phyloP scores from a whole-genome alignment of 2,888 invertebrate species.

The Drosophila nr. perissopoda region DNA sequence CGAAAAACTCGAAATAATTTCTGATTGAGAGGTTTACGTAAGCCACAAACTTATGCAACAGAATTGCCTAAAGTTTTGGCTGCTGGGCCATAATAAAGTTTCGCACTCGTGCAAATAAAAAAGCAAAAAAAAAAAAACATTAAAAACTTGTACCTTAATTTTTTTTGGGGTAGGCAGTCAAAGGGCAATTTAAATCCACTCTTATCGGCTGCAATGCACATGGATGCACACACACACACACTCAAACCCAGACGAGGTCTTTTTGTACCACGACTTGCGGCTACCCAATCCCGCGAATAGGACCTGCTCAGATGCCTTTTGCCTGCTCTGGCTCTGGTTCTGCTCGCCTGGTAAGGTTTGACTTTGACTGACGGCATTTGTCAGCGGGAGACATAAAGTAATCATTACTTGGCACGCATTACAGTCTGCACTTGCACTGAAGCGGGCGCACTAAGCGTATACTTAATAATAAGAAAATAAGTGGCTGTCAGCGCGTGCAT shows the following conservation, averaged over 20 bases:
- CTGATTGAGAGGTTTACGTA: slow-evolving; percentile 5
- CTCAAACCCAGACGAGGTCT: slow-evolving; percentile 7
- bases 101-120: slow-evolving; percentile 3
- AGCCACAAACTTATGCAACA: slow-evolving; percentile 24
- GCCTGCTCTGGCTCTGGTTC: slow-evolving; percentile 21
- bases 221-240: slow-evolving; percentile 45
- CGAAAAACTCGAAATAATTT: not conserved
- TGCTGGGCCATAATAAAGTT: slow-evolving; percentile 40
- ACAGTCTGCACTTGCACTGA: slow-evolving; percentile 49
- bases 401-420: slow-evolving; percentile 71
- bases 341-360: slow-evolving; percentile 47
- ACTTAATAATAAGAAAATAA: slow-evolving; percentile 80
- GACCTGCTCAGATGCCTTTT: slow-evolving; percentile 27
- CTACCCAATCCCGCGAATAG: slow-evolving; percentile 4
- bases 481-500: slow-evolving; percentile 67
- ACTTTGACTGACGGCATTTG: slow-evolving; percentile 79
- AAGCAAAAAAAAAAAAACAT: slow-evolving; percentile 23
- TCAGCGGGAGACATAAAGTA: slow-evolving; percentile 78
- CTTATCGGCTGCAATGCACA: slow-evolving; percentile 67
- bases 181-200: slow-evolving; percentile 29
- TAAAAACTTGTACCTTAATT: slow-evolving; percentile 37
- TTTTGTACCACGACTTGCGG: slow-evolving; percentile 58
- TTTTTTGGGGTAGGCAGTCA: slow-evolving; percentile 28
- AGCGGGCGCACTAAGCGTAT: slow-evolving; percentile 65
- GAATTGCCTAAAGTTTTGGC: slow-evolving; percentile 7